Base-by-base conservation (phyloP, 2,888 invertebrate genomes). In the Zele albiditarsus region DNA sequence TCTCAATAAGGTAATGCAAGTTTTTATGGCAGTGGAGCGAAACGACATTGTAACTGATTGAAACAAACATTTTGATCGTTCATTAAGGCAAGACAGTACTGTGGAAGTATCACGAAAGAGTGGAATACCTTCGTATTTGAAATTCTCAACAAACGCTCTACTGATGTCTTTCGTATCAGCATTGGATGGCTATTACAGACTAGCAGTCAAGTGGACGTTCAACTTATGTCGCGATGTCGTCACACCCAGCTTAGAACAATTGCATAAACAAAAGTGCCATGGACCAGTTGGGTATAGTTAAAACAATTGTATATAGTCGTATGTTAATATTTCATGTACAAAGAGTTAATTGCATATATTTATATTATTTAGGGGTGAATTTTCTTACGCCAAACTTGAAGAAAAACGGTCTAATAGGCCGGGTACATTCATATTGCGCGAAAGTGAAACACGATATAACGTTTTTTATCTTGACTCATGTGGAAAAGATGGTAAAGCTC, bases 141-240 rank as follows among this genome's bases (percentile, higher is more conserved):
- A 93, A 84, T 94, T 96, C 85, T 91, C 91, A 83, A 92, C 93
- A 12, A 91, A 93, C 78, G 91, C 92, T 66, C 90, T 92, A 66
- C 91, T 96, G 85, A 92, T 94, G 73, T 95, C 96, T 0, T 96
- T 96, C 88, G 94, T 97, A 78, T 94, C 95, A 75, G 91, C 94
- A 72, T 90, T 97, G 78, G 95, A 96, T 89, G 97, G 97, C 73
- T 97, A 97, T 89, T 97, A 97, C 87, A 93, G 94, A 91, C 92
- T 88, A 76, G 94, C 94, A 84, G 94, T 94, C 62, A 97, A 96
- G 90, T 97, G 97, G 97, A 97, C 95, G 53, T 96, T 96, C 85
- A 96, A 97, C 90, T 91, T 97, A 77, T 97, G 97, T 85, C 94
- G 94, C 86, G 94, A 96, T 83, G 92, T 96, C 73, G 91, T 93